Evolutionary conservation across 1,140 invertebrate genomes (phyloP), one percentile per base, ranked within the genome.

Genomic region (Himalopsyche phryganea): DNA sequence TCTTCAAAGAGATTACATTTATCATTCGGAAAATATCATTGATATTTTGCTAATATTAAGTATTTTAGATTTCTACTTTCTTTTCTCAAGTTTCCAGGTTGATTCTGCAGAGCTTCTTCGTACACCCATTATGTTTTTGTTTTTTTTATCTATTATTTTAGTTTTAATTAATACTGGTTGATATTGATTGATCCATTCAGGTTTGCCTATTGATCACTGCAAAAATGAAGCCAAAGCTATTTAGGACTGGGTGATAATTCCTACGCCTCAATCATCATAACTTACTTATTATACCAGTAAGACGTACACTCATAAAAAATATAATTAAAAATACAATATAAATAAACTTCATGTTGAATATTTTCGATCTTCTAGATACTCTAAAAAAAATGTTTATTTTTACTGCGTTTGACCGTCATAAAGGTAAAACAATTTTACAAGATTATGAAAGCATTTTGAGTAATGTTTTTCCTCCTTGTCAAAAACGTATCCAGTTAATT

Each of bases 151-250:
- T 28, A 9, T 3, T 28, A 9, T 28, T 5, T 28, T 28, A 28
- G 23, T 28, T 28, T 28, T 28, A 28, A 28, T 28, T 28, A 28
- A 28, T 28, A 28, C 23, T 28, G 23, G 23, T 5, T 28, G 17
- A 46, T 47, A 41, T 55, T 49, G 47, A 15, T 60, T 45, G 19
- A 54, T 48, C 46, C 47, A 55, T 50, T 28, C 46, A 50, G 46
- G 46, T 55, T 49, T 42, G 13, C 6, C 46, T 46, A 46, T 15
- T 5, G 40, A 55, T 13, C 17, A 50, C 48, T 49, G 33, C 45
- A 48, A 46, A 36, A 45, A 55, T 20, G 53, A 50, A 15, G 45
- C 23, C 46, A 44, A 49, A 45, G 45, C 46, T 42, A 42, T 49
- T n/a, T 55, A 49, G 40, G 36, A 50, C 52, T 49, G 28, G 32